Conservation (phyloP, 2,797 vertebrate species). For the Heterohyrax brucei region DNA sequence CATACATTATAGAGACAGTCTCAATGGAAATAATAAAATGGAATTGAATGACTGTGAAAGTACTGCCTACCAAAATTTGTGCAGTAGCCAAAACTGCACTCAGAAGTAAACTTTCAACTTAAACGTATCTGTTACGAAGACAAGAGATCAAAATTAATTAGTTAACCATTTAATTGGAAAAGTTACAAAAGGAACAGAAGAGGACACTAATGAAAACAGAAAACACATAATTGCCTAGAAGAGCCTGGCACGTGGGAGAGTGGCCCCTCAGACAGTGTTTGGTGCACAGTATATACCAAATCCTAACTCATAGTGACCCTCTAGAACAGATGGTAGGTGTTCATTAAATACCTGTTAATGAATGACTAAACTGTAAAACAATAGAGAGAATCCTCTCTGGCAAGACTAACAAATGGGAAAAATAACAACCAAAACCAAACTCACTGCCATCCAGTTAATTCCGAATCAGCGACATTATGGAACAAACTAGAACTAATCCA, state of each 20-base stretch:
- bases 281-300: neutral
- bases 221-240: neutral
- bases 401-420: neutral
- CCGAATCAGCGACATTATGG: too few relatives aligned
- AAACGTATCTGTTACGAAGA: constrained; percentile 1
- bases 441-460: too few relatives aligned
- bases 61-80: neutral
- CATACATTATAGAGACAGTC: neutral
- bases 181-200: neutral
- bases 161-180: constrained; percentile 41
- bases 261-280: neutral
- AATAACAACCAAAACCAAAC: too few relatives aligned
- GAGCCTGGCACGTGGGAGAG: neutral
- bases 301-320: too few relatives aligned
- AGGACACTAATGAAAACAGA: neutral
- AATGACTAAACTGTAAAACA: neutral
- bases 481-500: too few relatives aligned
- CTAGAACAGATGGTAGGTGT: neutral
- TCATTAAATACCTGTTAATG: neutral
- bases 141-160: constrained; percentile 36
- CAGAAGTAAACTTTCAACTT: neutral
- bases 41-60: neutral
- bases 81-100: neutral
- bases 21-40: constrained; percentile 24
- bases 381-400: neutral